phyloP scores from a whole-genome alignment of 2,113 vertebrate genomes.

The Gnathonemus longibarbis region DNA sequence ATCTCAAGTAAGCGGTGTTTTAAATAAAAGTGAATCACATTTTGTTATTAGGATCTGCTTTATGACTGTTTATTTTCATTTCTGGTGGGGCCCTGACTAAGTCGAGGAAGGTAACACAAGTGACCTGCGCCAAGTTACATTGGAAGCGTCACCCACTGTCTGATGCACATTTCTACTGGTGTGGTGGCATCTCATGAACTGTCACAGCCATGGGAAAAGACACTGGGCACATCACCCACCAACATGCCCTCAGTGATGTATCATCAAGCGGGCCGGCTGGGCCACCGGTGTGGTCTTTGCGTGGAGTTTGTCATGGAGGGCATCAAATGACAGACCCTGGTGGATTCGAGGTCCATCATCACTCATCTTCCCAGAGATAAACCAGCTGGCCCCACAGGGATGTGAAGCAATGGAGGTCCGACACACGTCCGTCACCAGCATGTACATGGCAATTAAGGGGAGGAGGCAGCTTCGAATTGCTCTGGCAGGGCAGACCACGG shows the following conservation, averaged over 20 bases:
- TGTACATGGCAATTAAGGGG: neutral
- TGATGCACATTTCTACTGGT: neutral
- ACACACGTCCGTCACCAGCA: neutral
- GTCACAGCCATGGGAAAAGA: neutral
- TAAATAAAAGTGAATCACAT: neutral
- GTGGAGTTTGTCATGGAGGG: neutral
- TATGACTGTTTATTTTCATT: neutral
- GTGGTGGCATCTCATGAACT: neutral
- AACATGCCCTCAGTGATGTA: neutral
- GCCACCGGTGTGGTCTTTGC: neutral
- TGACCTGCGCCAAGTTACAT: neutral
- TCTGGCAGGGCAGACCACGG: neutral
- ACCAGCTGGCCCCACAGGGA: neutral
- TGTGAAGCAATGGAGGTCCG: neutral
- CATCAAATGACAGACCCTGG: neutral
- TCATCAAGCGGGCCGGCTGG: neutral
- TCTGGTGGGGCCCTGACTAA: too few species aligned
- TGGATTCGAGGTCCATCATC: neutral
- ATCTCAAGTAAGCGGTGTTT: neutral
- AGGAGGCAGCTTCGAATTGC: neutral
- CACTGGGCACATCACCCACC: too few species aligned
- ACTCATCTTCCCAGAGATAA: neutral
- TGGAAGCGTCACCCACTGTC: neutral
- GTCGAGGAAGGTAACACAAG: neutral
- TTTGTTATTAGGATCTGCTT: neutral